These are phyloP conservation scores for Aselliscus stoliczkanus DNA, from an alignment of 2,797 vertebrate genomes.

Conservation along the genomic window DNA sequence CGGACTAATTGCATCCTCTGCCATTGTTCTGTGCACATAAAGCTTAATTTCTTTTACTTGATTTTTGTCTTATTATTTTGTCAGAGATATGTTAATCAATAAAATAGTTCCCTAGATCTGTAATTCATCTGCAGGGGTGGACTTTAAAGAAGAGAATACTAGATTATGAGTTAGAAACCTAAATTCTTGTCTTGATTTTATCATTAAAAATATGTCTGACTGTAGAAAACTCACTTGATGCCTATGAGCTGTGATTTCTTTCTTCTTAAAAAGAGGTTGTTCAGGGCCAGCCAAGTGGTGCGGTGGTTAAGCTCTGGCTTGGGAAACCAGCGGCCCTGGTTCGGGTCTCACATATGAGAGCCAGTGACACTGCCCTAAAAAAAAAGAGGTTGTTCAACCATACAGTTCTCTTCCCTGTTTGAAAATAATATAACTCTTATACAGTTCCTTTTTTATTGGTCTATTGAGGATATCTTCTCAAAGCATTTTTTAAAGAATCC, in stretches of 20 bases:
- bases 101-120: neutral
- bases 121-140: neutral
- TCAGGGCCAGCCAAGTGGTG: no score
- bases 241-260: neutral
- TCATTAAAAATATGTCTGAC: neutral
- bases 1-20: neutral
- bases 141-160: neutral
- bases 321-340: no score
- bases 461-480: neutral
- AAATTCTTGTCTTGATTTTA: neutral
- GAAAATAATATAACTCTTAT: neutral
- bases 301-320: no score
- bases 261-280: neutral
- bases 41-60: neutral
- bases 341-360: no score
- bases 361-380: no score
- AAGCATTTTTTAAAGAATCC: neutral
- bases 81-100: conserved; percentile 20
- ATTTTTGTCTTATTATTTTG: conserved; percentile 27
- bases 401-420: neutral
- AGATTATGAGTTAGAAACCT: neutral
- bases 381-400: neutral
- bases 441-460: neutral
- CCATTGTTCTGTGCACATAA: neutral
- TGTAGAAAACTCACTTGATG: neutral